These are phyloP conservation scores for Glossosoma conforme DNA, from an alignment of 1,140 invertebrate species.

Conservation along the genomic window DNA sequence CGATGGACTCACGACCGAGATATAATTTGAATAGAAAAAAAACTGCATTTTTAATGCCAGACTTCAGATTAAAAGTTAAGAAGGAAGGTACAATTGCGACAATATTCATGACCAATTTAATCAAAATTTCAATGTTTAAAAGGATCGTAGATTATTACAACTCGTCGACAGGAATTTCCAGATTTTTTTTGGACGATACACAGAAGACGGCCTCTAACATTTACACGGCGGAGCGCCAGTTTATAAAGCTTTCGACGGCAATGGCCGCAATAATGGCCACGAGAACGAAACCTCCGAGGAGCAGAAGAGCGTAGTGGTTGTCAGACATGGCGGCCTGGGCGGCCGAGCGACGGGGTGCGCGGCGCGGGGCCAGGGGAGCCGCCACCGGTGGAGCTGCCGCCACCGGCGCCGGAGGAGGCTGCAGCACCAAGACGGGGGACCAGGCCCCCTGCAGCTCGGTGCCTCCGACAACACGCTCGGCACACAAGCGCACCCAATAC, in stretches of 20 bases:
- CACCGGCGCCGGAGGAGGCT: conserved; percentile 25
- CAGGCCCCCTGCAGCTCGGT: conserved; percentile 60
- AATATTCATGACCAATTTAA: too few relatives aligned
- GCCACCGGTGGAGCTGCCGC: conserved; percentile 21
- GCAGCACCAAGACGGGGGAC: conserved; percentile 42
- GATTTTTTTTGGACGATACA: not conserved
- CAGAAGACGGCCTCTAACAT: too few relatives aligned
- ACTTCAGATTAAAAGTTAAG: too few relatives aligned
- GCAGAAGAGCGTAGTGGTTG: conserved; percentile 60
- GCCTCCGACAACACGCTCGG: conserved; percentile 56
- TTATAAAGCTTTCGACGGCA: conserved; percentile 50
- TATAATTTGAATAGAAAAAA: too few relatives aligned
- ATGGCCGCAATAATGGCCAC: conserved; percentile 59
- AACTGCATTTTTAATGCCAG: too few relatives aligned
- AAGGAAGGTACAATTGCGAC: too few relatives aligned
- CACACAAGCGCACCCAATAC: conserved; percentile 69
- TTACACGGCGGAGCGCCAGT: conserved; percentile 31
- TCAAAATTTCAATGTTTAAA: too few relatives aligned
- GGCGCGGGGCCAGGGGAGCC: conserved; percentile 32
- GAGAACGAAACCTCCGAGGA: conserved; percentile 57
- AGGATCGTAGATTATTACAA: too few relatives aligned
- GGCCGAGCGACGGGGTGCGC: conserved; percentile 33
- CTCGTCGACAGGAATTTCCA: not conserved
- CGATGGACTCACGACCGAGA: too few relatives aligned
- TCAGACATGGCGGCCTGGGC: conserved; percentile 53